phyloP scores from a whole-genome alignment of 1,140 invertebrate species.

The Eurosta solidaginis region DNA sequence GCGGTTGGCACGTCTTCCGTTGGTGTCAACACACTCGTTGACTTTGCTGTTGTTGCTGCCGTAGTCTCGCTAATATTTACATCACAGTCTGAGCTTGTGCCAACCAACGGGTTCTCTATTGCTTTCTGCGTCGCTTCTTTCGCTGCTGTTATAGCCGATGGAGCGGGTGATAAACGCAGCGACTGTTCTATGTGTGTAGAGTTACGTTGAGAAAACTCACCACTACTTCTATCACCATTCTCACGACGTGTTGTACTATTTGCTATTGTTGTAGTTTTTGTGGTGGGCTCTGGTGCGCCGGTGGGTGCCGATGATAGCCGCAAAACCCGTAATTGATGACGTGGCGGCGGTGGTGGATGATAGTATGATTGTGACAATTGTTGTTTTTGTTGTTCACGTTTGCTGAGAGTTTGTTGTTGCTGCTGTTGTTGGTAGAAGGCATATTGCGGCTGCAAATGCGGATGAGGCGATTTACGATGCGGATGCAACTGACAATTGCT shows the following conservation, averaged over 20 bases:
- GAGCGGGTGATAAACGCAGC: background rate
- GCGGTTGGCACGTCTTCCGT: background rate
- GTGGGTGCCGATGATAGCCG: background rate
- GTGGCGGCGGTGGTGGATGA: constrained; percentile 18
- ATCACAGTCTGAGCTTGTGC: background rate
- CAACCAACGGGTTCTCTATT: background rate
- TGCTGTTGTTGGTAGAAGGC: background rate
- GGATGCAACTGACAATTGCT: constrained; percentile 14
- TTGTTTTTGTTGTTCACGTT: constrained; percentile 1
- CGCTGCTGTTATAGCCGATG: background rate
- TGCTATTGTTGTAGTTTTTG: background rate
- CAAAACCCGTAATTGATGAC: constrained; percentile 22
- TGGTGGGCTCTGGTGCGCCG: background rate
- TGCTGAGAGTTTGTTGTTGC: background rate
- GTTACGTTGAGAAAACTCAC: background rate
- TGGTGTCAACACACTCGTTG: background rate
- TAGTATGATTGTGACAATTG: constrained; percentile 24
- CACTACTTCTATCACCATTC: background rate
- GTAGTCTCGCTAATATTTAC: background rate
- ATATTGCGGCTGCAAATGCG: background rate
- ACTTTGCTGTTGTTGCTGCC: background rate
- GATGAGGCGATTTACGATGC: constrained; percentile 12
- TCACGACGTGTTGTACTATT: background rate
- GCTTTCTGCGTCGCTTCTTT: background rate
- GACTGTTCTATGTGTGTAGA: background rate